Conservation (phyloP, 2,113 vertebrate species). For the Chlamydotis undulata region DNA sequence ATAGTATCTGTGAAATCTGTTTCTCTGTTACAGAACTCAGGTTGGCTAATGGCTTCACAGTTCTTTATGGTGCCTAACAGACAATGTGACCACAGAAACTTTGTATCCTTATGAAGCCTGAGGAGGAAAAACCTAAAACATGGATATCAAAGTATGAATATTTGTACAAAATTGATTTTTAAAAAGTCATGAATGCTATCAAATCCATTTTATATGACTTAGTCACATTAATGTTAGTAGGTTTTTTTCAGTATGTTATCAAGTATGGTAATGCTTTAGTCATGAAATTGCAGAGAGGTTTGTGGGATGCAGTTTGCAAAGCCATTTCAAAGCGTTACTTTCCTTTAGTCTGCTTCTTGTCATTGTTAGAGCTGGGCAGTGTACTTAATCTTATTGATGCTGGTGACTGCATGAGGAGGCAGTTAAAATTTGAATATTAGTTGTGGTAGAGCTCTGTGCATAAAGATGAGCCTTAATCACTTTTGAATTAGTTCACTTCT, state of each 20-base stretch:
- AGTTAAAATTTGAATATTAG: background rate
- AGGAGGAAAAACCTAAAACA: rapidly evolving
- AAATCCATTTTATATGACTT: background rate
- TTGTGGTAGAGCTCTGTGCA: background rate
- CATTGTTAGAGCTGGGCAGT: background rate
- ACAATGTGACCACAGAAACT: background rate
- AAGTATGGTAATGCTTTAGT: background rate
- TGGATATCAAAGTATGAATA: rapidly evolving
- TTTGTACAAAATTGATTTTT: background rate
- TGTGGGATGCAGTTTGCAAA: background rate
- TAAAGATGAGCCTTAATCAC: background rate
- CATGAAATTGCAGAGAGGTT: background rate
- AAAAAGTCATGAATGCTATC: background rate
- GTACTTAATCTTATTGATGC: background rate
- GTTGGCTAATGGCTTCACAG: background rate
- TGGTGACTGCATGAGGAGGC: background rate
- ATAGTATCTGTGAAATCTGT: background rate
- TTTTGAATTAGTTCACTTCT: background rate
- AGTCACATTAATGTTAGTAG: background rate
- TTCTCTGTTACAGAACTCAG: background rate
- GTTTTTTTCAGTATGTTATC: background rate
- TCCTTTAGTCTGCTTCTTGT: background rate
- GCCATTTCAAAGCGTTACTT: background rate
- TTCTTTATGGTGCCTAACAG: background rate
- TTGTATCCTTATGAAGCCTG: background rate